phyloP scores from a whole-genome alignment of 2,888 invertebrate genomes.

The Xylocampa areola region DNA sequence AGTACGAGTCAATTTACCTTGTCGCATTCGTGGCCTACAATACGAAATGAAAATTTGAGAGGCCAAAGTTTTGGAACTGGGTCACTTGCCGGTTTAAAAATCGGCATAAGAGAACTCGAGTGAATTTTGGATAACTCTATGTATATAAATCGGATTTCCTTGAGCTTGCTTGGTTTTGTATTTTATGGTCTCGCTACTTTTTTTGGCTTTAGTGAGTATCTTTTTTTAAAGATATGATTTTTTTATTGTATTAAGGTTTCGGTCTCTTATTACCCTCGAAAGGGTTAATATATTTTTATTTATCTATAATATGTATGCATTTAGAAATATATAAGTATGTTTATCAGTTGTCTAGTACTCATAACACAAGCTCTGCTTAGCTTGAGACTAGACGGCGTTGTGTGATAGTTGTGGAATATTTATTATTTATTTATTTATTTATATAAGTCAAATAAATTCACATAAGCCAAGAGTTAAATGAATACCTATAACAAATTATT shows the following conservation, averaged over 20 bases:
- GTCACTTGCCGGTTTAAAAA: constrained; percentile 70
- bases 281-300: no score
- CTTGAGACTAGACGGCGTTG: no score
- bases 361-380: no score
- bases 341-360: no score
- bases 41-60: constrained; percentile 71
- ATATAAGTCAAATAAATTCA: no score
- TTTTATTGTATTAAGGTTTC: background rate
- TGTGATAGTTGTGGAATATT: no score
- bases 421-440: no score
- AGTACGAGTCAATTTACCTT: constrained; percentile 56
- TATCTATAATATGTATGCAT: no score
- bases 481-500: no score
- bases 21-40: constrained; percentile 67
- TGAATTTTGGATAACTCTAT: constrained; percentile 46
- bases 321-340: no score
- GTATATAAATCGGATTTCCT: constrained; percentile 47
- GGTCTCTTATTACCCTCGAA: no score
- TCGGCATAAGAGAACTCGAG: constrained; percentile 47
- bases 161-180: constrained; percentile 8
- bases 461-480: no score
- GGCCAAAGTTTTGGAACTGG: constrained; percentile 74
- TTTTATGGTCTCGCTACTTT: constrained; percentile 14
- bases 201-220: background rate
- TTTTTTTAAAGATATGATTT: background rate